Evolutionary conservation across 2,113 vertebrate species (phyloP).

Genomic region (Spermophilus dauricus): DNA sequence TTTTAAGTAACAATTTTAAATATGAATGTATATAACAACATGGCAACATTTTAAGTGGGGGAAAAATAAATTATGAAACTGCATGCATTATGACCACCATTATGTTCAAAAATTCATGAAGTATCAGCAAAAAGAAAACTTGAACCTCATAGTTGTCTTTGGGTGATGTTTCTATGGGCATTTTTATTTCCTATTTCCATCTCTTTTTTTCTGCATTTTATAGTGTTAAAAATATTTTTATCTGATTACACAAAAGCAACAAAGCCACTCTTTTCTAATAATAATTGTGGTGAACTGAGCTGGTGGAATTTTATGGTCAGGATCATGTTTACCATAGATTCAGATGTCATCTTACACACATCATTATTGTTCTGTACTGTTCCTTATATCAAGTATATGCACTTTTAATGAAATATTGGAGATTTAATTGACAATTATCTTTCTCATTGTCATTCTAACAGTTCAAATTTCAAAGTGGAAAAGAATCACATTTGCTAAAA

Average conservation of each 20-base stretch:
- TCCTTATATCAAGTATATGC: background rate
- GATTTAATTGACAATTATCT: background rate
- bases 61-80: background rate
- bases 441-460: constrained; percentile 36
- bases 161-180: background rate
- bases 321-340: background rate
- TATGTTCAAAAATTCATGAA: background rate
- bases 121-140: background rate
- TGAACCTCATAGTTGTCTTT: background rate
- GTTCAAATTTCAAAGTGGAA: background rate
- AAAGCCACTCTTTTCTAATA: constrained; percentile 13
- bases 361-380: background rate
- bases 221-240: background rate
- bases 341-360: background rate
- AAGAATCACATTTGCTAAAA: constrained; percentile 46
- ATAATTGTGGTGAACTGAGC: background rate
- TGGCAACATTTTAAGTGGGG: background rate
- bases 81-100: background rate
- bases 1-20: constrained; percentile 54
- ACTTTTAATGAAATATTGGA: constrained; percentile 30
- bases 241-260: background rate
- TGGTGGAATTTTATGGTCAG: constrained; percentile 9
- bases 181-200: background rate
- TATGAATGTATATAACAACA: background rate
- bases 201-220: constrained; percentile 24